phyloP scores from a whole-genome alignment of 2,888 invertebrate species.

The Meandrusa payeni region DNA sequence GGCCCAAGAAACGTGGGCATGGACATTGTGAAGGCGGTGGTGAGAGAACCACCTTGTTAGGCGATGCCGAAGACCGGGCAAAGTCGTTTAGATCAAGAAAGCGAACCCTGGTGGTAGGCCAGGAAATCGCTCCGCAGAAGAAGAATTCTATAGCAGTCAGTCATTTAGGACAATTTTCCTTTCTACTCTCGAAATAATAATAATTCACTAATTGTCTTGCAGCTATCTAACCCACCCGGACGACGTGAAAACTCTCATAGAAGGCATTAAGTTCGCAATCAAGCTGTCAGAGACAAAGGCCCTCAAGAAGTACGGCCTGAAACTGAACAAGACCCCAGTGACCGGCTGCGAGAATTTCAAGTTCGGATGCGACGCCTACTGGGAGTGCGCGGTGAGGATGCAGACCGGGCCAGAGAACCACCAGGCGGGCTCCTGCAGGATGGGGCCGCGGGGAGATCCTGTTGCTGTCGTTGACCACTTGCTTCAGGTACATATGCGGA shows the following conservation, averaged over 20 bases:
- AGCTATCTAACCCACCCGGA: constrained; percentile 87
- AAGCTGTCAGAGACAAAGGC: constrained; percentile 85
- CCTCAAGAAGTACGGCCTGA: constrained; percentile 84
- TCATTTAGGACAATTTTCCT: too few relatives aligned
- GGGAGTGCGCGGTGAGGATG: constrained; percentile 88
- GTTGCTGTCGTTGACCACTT: constrained; percentile 87
- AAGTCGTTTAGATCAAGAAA: too few relatives aligned
- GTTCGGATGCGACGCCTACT: constrained; percentile 88
- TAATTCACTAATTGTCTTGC: too few relatives aligned
- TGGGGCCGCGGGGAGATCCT: constrained; percentile 88
- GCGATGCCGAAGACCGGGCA: too few relatives aligned
- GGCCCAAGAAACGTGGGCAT: too few relatives aligned
- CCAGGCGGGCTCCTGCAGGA: constrained; percentile 90
- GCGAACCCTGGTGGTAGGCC: too few relatives aligned
- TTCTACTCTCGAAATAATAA: too few relatives aligned
- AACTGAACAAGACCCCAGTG: constrained; percentile 86
- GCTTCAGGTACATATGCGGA: constrained; percentile 74
- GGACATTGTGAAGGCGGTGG: too few relatives aligned
- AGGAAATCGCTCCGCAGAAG: too few relatives aligned
- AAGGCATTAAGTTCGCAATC: constrained; percentile 91
- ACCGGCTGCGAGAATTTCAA: constrained; percentile 86
- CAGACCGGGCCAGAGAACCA: constrained; percentile 91
- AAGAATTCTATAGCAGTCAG: too few relatives aligned
- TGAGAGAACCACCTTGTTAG: too few relatives aligned
- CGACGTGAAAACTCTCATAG: constrained; percentile 89